These are phyloP conservation scores for Xestia ashworthii DNA, from an alignment of 2,888 invertebrate genomes.

Conservation along the genomic window DNA sequence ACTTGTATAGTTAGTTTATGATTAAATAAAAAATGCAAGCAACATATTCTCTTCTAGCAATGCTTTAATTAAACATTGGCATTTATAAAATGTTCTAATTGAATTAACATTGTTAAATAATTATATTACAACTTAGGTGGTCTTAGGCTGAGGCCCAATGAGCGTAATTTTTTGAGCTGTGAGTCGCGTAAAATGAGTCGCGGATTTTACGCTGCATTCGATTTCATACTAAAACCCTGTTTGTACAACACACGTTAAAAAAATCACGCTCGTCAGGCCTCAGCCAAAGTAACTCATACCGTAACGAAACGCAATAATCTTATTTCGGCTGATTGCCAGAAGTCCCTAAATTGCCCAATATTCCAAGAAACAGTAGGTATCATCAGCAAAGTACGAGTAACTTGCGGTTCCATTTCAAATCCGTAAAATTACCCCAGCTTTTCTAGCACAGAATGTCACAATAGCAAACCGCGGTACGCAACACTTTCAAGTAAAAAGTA, in stretches of 20 bases:
- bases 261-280: no score
- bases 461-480: slow-evolving; percentile 35
- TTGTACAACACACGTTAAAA: no score
- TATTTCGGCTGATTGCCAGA: neutral
- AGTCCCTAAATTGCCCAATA: neutral
- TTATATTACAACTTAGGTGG: no score
- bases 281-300: neutral
- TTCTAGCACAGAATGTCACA: slow-evolving; percentile 48
- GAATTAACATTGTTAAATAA: neutral
- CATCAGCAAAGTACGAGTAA: slow-evolving; percentile 3
- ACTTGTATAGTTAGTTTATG: neutral
- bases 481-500: slow-evolving; percentile 54
- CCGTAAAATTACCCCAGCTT: slow-evolving; percentile 45
- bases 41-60: neutral
- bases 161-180: no score
- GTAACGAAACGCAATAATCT: neutral
- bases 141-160: no score
- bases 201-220: no score
- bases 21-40: neutral
- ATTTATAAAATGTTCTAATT: slow-evolving; percentile 12
- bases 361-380: slow-evolving; percentile 1
- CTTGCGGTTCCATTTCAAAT: slow-evolving; percentile 31
- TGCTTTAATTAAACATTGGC: neutral
- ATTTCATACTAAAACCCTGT: no score
- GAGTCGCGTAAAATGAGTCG: no score